These are phyloP conservation scores for Ctenopoma kingsleyae DNA, from an alignment of 2,797 vertebrate species.

Conservation along the genomic window DNA sequence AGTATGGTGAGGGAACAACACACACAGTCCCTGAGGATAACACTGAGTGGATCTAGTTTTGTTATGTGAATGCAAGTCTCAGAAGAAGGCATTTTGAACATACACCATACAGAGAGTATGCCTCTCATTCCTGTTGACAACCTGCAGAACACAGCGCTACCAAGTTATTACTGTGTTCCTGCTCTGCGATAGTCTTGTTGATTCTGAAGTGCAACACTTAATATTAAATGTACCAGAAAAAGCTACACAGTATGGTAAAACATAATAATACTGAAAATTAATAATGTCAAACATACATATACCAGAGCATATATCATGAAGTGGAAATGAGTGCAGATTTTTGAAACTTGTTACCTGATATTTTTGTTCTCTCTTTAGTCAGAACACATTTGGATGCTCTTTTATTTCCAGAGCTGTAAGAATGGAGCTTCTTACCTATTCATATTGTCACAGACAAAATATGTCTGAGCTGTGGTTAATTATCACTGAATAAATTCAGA, in stretches of 20 bases:
- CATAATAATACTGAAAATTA: not conserved
- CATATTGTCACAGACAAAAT: not conserved
- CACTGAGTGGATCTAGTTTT: constrained; percentile 45
- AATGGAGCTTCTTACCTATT: not conserved
- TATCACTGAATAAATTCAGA: constrained; percentile 27
- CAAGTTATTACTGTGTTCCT: constrained; percentile 6
- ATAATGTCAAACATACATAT: no score
- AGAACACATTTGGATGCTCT: not conserved
- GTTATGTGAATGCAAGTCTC: constrained; percentile 40
- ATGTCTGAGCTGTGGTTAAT: constrained; percentile 23
- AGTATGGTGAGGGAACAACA: constrained; percentile 54
- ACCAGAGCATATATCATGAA: no score
- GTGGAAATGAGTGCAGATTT: not conserved
- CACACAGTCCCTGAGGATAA: constrained; percentile 39
- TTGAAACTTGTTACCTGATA: not conserved
- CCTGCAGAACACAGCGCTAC: constrained; percentile 17
- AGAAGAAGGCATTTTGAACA: constrained; percentile 43
- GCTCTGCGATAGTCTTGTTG: not conserved
- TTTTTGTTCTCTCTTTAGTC: constrained; percentile 12
- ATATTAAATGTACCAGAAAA: constrained; percentile 6
- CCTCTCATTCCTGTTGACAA: constrained; percentile 30
- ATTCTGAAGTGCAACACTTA: not conserved
- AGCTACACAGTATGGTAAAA: not conserved
- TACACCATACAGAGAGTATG: not conserved
- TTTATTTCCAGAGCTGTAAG: not conserved